phyloP scores from a whole-genome alignment of 1,140 invertebrate genomes.

The Drosophila bifasciata region DNA sequence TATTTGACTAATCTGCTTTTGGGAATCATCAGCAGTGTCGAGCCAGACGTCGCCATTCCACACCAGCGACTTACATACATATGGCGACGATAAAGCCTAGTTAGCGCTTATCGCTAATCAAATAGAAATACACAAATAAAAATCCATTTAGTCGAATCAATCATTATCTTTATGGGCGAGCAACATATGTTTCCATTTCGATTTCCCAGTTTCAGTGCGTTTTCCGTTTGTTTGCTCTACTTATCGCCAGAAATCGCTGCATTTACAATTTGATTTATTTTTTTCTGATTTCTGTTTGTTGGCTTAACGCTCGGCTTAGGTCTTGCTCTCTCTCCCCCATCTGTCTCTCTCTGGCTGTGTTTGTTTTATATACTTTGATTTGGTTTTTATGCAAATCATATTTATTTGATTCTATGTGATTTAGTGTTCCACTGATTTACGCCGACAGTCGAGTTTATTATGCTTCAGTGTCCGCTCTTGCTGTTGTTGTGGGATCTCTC shows the following conservation, averaged over 20 bases:
- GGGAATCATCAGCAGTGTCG: conserved; percentile 40
- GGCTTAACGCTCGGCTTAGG: conserved; percentile 28
- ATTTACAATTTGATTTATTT: conserved; percentile 71
- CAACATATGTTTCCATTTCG: conserved; percentile 65
- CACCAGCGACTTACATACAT: too few species aligned
- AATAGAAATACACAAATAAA: conserved; percentile 52
- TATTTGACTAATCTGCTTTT: conserved; percentile 57
- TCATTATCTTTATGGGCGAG: conserved; percentile 69
- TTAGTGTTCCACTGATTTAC: conserved; percentile 75
- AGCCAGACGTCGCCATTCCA: conserved; percentile 41
- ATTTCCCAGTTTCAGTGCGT: conserved; percentile 9
- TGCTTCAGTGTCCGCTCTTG: conserved; percentile 39
- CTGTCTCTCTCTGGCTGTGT: not conserved
- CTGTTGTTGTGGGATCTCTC: conserved; percentile 24
- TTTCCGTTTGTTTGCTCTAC: conserved; percentile 27
- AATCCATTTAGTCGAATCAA: conserved; percentile 65
- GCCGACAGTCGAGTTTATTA: conserved; percentile 75
- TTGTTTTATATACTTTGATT: conserved; percentile 50
- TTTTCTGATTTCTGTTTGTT: conserved; percentile 35
- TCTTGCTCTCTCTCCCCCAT: not conserved
- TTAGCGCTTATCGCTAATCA: conserved; percentile 74
- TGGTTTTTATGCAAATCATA: conserved; percentile 80
- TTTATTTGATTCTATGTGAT: conserved; percentile 78
- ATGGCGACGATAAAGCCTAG: conserved; percentile 47
- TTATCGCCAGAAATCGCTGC: conserved; percentile 51